A percentile compares a stretch with the other conserved stretches of the same genome.
Conservation (phyloP, 64 coral and sea anemone genomes). For the Pocillopora damicornis region DNA sequence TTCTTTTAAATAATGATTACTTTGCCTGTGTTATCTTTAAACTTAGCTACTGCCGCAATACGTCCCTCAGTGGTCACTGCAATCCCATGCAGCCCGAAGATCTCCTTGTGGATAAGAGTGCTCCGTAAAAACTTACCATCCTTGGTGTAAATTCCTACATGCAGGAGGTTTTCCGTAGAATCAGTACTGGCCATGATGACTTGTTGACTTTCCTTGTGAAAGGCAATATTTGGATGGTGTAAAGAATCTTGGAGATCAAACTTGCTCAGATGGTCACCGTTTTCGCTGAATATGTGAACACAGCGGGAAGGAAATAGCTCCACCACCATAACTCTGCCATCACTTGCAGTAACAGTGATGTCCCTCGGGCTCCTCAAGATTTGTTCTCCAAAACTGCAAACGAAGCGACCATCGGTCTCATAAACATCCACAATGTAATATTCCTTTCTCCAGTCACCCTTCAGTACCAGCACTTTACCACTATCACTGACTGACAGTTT, state of each 20-base stretch:
- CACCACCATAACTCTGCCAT: slow-evolving; percentile 16
- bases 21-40: too few relatives aligned
- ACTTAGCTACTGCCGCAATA: background rate
- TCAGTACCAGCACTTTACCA: background rate
- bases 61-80: slow-evolving; percentile 8
- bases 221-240: background rate
- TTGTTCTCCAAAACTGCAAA: too few relatives aligned
- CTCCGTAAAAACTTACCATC: background rate
- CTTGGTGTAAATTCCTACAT: background rate
- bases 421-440: background rate
- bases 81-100: background rate
- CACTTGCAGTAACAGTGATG: background rate
- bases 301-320: background rate
- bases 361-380: background rate
- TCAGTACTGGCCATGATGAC: background rate
- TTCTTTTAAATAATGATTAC: too few relatives aligned
- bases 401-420: background rate
- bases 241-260: background rate
- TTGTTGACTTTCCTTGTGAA: slow-evolving; percentile 1
- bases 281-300: slow-evolving; percentile 24
- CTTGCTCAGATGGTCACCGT: background rate
- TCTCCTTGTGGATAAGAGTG: background rate
- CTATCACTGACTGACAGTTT: slow-evolving; percentile 14
- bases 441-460: slow-evolving; percentile 2
- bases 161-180: background rate